phyloP scores from a whole-genome alignment of 2,888 invertebrate species.

The Micropterix aruncella region DNA sequence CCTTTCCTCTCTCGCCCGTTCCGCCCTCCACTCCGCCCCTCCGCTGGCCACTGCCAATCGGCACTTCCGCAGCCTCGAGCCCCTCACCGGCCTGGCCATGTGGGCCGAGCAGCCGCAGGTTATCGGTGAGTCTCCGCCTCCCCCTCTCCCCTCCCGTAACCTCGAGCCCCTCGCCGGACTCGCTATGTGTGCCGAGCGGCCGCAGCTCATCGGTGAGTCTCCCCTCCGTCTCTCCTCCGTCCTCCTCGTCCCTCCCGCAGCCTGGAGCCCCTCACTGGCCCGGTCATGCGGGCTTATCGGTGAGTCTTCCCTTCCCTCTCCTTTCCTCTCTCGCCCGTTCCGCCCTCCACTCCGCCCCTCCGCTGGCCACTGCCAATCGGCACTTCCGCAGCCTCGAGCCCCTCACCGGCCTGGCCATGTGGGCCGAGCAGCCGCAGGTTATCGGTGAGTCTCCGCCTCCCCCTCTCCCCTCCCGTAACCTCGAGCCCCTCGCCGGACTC shows the following conservation, averaged over 20 bases:
- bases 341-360: too few species aligned
- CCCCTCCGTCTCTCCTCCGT: too few species aligned
- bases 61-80: slow-evolving; percentile 82
- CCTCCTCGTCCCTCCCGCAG: too few species aligned
- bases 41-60: slow-evolving; percentile 24
- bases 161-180: slow-evolving; percentile 94
- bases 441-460: slow-evolving; percentile 54
- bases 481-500: slow-evolving; percentile 94
- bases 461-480: slow-evolving; percentile 73
- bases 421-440: slow-evolving; percentile 93
- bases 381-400: slow-evolving; percentile 88
- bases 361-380: slow-evolving; percentile 24
- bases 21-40: too few species aligned
- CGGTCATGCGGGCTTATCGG: too few species aligned
- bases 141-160: slow-evolving; percentile 75
- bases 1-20: too few species aligned
- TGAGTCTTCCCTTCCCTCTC: too few species aligned
- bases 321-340: too few species aligned
- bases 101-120: slow-evolving; percentile 97
- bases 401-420: slow-evolving; percentile 95
- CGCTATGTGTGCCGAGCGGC: slow-evolving; percentile 97
- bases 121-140: slow-evolving; percentile 51
- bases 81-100: slow-evolving; percentile 94
- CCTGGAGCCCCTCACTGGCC: too few species aligned
- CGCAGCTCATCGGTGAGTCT: slow-evolving; percentile 70